Percentiles rank a stretch among this genome's conserved stretches.
Conservation (phyloP, 2,113 vertebrate genomes). For the Petroica traversi region DNA sequence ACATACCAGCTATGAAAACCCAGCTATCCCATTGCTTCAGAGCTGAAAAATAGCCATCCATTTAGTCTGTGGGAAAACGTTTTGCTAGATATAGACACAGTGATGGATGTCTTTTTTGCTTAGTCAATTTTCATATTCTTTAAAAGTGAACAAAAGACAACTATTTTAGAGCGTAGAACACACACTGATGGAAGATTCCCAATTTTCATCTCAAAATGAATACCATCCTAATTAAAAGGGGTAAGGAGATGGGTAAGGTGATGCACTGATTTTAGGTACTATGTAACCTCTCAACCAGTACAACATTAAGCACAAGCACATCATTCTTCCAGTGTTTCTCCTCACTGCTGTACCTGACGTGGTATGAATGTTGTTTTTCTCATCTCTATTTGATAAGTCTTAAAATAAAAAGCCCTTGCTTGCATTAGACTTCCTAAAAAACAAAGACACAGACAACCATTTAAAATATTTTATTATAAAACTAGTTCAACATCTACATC, state of each 20-base stretch:
- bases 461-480: conserved; percentile 53
- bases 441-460: neutral
- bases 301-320: neutral
- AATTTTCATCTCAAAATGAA: neutral
- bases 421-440: neutral
- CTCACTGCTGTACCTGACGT: neutral
- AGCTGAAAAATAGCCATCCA: neutral
- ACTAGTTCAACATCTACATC: neutral
- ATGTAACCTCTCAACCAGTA: neutral
- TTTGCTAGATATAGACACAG: neutral
- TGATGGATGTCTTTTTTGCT: neutral
- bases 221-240: neutral
- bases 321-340: neutral
- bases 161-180: neutral
- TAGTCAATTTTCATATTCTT: neutral
- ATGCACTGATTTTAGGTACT: neutral
- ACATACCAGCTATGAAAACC: neutral
- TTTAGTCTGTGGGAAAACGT: neutral
- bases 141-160: neutral
- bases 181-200: neutral
- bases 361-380: neutral
- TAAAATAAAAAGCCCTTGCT: neutral
- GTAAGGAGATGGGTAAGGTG: neutral
- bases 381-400: neutral
- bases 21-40: neutral